Conservation (phyloP, 1,140 invertebrate genomes). For the Mylabris phalerata region DNA sequence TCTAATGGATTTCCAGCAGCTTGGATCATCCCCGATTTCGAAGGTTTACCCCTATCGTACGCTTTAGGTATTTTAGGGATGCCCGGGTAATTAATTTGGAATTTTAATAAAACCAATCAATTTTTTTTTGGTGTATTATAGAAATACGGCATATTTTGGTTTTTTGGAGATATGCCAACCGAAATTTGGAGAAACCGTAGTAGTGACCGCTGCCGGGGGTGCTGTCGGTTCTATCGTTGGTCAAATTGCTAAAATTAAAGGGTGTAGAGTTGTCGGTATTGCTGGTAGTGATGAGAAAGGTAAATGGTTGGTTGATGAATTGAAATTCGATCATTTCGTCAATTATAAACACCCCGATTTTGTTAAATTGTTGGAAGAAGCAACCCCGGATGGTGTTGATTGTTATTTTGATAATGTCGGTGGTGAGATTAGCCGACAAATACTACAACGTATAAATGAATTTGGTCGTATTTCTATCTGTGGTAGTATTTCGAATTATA, state of each 20-base stretch:
- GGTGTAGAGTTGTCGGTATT: constrained; percentile 62
- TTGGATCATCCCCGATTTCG: constrained; percentile 1
- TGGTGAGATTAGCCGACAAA: constrained; percentile 53
- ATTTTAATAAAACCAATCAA: background rate
- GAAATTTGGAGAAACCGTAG: constrained; percentile 57
- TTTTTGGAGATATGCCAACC: constrained; percentile 58
- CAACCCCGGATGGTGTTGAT: constrained; percentile 59
- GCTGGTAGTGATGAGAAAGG: constrained; percentile 62
- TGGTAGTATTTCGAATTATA: constrained; percentile 55
- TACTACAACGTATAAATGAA: constrained; percentile 55
- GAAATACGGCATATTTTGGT: constrained; percentile 65
- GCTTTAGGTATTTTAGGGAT: constrained; percentile 49
- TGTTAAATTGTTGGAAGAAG: constrained; percentile 47
- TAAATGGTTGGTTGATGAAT: constrained; percentile 52
- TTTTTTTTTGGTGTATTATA: constrained; percentile 29
- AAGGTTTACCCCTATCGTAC: constrained; percentile 16
- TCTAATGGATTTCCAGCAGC: background rate
- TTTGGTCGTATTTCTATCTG: constrained; percentile 55
- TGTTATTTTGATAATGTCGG: constrained; percentile 69
- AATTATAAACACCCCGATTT: constrained; percentile 62
- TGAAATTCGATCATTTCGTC: constrained; percentile 58
- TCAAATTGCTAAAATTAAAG: constrained; percentile 65
- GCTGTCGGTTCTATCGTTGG: constrained; percentile 62
- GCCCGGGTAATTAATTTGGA: constrained; percentile 44
- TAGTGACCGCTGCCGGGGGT: constrained; percentile 58